These are phyloP conservation scores for Siniperca chuatsi DNA, from an alignment of 2,113 vertebrate genomes.

Conservation along the genomic window DNA sequence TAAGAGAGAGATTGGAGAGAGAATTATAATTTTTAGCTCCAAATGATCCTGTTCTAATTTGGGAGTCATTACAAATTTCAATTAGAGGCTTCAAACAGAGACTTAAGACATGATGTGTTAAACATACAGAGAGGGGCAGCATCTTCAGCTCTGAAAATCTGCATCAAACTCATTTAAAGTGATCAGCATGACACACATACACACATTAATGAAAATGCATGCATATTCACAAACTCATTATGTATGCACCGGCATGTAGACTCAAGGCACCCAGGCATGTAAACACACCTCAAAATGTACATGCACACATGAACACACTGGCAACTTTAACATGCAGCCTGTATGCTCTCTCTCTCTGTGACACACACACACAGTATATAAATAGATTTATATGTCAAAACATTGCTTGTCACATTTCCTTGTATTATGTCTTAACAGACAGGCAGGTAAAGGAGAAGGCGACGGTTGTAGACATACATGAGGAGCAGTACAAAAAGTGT, in stretches of 20 bases:
- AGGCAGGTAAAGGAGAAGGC: neutral
- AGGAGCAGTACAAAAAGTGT: neutral
- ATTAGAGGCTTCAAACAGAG: neutral
- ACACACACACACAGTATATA: neutral
- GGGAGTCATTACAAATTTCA: neutral
- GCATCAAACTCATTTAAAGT: neutral
- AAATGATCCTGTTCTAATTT: neutral
- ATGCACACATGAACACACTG: neutral
- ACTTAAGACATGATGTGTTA: neutral
- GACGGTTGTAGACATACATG: no score
- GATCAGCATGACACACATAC: neutral
- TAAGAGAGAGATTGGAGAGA: neutral
- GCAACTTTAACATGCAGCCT: no score
- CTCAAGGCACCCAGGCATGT: neutral
- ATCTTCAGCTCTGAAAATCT: neutral
- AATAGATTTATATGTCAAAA: neutral
- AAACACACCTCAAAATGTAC: neutral
- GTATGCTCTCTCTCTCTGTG: no score
- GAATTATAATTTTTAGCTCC: neutral
- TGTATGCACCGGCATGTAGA: neutral
- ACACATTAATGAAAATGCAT: neutral
- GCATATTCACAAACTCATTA: neutral
- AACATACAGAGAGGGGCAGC: constrained; percentile 8
- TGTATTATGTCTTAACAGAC: neutral
- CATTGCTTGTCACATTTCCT: no score